Conservation (phyloP, 2,888 invertebrate species). For the Pecten maximus region DNA sequence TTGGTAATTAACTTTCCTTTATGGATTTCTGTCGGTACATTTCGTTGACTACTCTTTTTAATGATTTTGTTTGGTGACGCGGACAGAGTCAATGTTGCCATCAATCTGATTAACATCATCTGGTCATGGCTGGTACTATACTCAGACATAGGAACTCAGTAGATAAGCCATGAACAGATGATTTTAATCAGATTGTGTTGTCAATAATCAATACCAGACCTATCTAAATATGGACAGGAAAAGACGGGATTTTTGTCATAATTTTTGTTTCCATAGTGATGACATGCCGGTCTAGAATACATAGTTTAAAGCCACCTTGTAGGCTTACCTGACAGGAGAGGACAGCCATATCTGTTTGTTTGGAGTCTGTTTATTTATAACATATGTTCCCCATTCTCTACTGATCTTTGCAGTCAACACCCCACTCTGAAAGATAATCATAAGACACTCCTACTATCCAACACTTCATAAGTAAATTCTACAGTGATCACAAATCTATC, state of each 20-base stretch:
- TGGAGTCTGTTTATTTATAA: slow-evolving; percentile 98
- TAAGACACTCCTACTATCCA: neutral
- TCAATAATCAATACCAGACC: neutral
- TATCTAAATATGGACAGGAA: neutral
- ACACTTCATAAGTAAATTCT: neutral
- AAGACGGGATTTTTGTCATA: neutral
- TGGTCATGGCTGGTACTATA: too few species aligned
- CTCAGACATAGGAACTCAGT: too few species aligned
- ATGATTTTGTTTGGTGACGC: too few species aligned
- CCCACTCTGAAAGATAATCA: slow-evolving; percentile 84
- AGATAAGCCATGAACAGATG: too few species aligned
- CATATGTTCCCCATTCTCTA: slow-evolving; percentile 88
- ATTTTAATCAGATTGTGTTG: too few species aligned
- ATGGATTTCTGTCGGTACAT: too few species aligned
- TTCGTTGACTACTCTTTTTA: too few species aligned
- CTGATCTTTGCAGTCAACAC: slow-evolving; percentile 93
- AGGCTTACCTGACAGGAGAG: slow-evolving; percentile 89
- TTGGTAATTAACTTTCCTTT: too few species aligned
- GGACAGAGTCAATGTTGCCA: too few species aligned
- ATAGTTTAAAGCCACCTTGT: too few species aligned
- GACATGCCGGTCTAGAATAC: too few species aligned
- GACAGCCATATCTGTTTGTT: slow-evolving; percentile 99
- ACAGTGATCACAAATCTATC: neutral
- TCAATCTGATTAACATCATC: too few species aligned
- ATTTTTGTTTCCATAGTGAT: neutral